phyloP scores from a whole-genome alignment of 2,797 vertebrate genomes.

The Eleutherodactylus coqui region DNA sequence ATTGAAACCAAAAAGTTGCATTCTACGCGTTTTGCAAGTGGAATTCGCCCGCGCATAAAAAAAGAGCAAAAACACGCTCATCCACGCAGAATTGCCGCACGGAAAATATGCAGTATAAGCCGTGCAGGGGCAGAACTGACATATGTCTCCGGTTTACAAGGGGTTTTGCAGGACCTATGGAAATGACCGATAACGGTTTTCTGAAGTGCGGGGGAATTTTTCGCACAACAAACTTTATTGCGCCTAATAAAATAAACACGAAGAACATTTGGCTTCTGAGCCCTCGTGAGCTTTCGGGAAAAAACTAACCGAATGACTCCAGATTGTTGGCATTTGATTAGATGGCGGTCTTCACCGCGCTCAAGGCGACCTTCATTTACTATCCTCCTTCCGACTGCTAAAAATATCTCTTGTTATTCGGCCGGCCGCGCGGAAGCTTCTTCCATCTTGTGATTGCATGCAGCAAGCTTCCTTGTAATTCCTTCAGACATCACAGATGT shows the following conservation, averaged over 20 bases:
- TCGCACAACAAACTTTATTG: too few species aligned
- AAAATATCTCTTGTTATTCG: constrained; percentile 50
- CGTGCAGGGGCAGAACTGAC: too few species aligned
- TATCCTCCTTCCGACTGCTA: constrained; percentile 16
- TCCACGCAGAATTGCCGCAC: too few species aligned
- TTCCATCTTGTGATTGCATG: constrained; percentile 25
- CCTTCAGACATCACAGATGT: constrained; percentile 58
- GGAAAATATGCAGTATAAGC: too few species aligned
- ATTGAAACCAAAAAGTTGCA: too few species aligned
- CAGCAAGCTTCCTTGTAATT: constrained; percentile 44
- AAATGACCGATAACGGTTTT: too few species aligned
- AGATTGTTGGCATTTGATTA: neutral
- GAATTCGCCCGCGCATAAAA: too few species aligned
- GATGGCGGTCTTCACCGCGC: neutral
- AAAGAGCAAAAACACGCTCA: too few species aligned
- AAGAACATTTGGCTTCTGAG: neutral
- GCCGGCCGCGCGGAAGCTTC: constrained; percentile 32
- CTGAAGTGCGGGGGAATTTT: too few species aligned
- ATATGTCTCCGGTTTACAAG: too few species aligned
- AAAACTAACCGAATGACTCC: neutral
- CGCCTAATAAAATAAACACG: neutral
- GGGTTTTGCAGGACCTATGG: too few species aligned
- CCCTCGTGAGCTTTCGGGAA: neutral
- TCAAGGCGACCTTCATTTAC: constrained; percentile 10
- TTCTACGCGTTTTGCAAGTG: too few species aligned